phyloP scores from a whole-genome alignment of 2,888 invertebrate genomes.

The Harpagoxenus sublaevis region DNA sequence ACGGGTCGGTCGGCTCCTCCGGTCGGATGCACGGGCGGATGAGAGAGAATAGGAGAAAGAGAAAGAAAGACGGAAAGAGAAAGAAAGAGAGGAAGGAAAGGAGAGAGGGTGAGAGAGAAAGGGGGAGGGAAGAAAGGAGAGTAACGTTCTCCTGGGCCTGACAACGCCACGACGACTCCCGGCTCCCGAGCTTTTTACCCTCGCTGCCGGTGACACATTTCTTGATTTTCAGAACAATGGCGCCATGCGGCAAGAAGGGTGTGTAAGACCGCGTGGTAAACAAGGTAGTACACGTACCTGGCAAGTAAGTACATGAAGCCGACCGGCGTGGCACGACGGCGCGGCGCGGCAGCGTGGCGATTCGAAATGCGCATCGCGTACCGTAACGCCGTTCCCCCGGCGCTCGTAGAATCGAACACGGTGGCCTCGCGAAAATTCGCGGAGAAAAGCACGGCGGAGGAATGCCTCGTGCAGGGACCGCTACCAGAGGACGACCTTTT shows the following conservation, averaged over 20 bases:
- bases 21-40: constrained; percentile 59
- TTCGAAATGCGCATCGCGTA: constrained; percentile 78
- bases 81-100: constrained; percentile 17
- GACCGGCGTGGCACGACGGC: constrained; percentile 26
- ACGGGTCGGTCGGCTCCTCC: constrained; percentile 62
- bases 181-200: constrained; percentile 82
- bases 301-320: constrained; percentile 63
- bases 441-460: constrained; percentile 49
- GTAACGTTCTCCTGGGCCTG: constrained; percentile 83
- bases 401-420: constrained; percentile 54
- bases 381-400: constrained; percentile 34
- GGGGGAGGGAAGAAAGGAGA: constrained; percentile 70
- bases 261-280: constrained; percentile 74
- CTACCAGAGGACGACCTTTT: constrained; percentile 31
- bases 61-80: constrained; percentile 21
- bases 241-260: constrained; percentile 81
- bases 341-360: constrained; percentile 60
- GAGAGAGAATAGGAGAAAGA: constrained; percentile 9
- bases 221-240: constrained; percentile 85
- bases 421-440: constrained; percentile 57
- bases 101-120: constrained; percentile 45
- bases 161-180: constrained; percentile 79
- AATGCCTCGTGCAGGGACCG: constrained; percentile 43
- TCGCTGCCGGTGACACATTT: constrained; percentile 85
- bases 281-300: constrained; percentile 68